phyloP scores from a whole-genome alignment of 2,888 invertebrate genomes.

The Venustoraphidia nigricollis region DNA sequence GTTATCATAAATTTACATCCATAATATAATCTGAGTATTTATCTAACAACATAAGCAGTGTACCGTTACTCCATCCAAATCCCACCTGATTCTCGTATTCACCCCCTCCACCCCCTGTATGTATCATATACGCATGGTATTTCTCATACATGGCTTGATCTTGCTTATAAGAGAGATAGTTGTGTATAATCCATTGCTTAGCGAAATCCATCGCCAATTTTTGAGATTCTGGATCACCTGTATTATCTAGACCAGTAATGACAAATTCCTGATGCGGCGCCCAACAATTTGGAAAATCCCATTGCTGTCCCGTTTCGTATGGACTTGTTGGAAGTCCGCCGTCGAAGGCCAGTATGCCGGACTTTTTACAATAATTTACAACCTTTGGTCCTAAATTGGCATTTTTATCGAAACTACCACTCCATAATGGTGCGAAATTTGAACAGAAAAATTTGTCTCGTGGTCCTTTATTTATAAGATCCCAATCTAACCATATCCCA shows the following conservation, averaged over 20 bases:
- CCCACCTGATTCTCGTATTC: constrained; percentile 64
- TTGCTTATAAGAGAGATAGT: constrained; percentile 45
- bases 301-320: constrained; percentile 50
- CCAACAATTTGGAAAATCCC: constrained; percentile 80
- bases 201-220: constrained; percentile 47
- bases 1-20: constrained; percentile 6
- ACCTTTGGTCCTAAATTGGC: constrained; percentile 34
- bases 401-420: constrained; percentile 36
- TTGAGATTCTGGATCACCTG: constrained; percentile 36
- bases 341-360: constrained; percentile 35
- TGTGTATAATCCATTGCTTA: constrained; percentile 50
- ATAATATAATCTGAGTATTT: constrained; percentile 36
- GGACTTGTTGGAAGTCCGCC: constrained; percentile 59
- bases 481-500: constrained; percentile 72
- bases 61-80: constrained; percentile 69
- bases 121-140: constrained; percentile 47
- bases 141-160: constrained; percentile 57
- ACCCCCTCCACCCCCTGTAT: constrained; percentile 57
- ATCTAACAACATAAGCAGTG: constrained; percentile 60
- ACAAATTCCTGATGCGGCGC: constrained; percentile 64
- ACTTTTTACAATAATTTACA: constrained; percentile 35
- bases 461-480: constrained; percentile 37
- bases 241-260: constrained; percentile 47
- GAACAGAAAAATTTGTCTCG: constrained; percentile 54
- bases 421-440: constrained; percentile 63